Conservation (phyloP, 2,797 vertebrate genomes). For the Arvicola amphibius region DNA sequence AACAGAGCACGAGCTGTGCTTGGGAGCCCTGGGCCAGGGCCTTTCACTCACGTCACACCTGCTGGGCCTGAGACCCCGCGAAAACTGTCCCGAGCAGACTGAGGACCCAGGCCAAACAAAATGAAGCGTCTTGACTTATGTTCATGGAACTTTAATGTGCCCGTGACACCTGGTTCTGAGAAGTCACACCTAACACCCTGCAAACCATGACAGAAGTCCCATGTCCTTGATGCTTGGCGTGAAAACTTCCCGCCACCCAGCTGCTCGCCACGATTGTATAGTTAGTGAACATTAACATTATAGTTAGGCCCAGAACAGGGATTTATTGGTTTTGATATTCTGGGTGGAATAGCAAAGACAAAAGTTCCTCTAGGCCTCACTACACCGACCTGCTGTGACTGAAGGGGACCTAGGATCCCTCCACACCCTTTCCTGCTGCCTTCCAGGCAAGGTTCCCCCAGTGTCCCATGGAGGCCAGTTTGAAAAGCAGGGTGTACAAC, state of each 20-base stretch:
- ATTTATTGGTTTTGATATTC: constrained; percentile 8
- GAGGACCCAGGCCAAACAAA: background rate
- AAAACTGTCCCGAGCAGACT: background rate
- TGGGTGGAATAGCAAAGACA: background rate
- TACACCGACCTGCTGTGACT: background rate
- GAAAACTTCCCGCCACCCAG: background rate
- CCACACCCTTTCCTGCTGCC: background rate
- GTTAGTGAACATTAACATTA: background rate
- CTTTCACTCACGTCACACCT: background rate
- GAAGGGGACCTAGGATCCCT: background rate
- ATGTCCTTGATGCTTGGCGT: background rate
- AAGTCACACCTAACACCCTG: background rate
- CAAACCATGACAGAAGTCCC: no score
- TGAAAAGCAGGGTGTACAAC: background rate
- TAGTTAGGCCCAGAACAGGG: background rate
- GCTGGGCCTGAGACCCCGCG: background rate
- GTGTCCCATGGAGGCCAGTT: background rate
- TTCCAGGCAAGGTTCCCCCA: background rate
- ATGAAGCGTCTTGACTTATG: background rate
- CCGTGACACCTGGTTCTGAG: background rate
- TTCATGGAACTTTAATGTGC: background rate
- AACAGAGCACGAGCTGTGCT: background rate
- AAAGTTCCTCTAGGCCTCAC: background rate
- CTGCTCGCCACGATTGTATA: background rate
- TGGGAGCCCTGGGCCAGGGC: background rate